Evolutionary conservation across 1,140 invertebrate genomes (phyloP), one percentile per base, ranked within the genome.

Genomic region (Pseudomyrmex sp.): DNA sequence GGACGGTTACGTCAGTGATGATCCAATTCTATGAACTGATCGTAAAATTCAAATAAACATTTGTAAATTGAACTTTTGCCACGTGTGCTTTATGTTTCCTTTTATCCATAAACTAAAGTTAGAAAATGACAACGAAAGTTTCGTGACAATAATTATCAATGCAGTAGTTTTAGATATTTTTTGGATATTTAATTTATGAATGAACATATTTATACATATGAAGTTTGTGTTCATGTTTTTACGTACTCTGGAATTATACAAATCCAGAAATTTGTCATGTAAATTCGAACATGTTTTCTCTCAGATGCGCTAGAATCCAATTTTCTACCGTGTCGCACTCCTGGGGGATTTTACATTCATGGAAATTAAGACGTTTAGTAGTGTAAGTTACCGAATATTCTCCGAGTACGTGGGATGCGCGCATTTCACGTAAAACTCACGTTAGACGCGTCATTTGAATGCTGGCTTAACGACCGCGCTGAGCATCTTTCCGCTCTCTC

Each of bases 401-500:
- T 7, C 69, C 20, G 56, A 59, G 20, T 48, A 80, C 44, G n/a
- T 72, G 54, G 15, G 18, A 80, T 80, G 15, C 20, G 7, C 44
- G n/a, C 23, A 61, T 35, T 80, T n/a, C 5, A 15, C 9, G 44
- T 80, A 72, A 80, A 80, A 80, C 20, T 70, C 44, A 8, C 44
- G 15, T 80, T 35, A 59, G n/a, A 80, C 20, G 20, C 46, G 35
- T 72, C 54, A 2, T 72, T 72, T 72, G 66, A 70, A 80, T 72
- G 8, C 23, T 13, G 68, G 56, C 63, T 75, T 74, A 75, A 86
- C 58, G 74, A 74, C 20, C 20, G 18, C 20, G 26, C 48, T 12
- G 35, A 48, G 75, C 83, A 59, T 61, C 62, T 82, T 79, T 87
- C 73, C 72, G 59, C 15, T 75, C 20, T 35, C 79, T 54, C 15